phyloP scores from a whole-genome alignment of 2,797 vertebrate species.

The Catharus ustulatus region DNA sequence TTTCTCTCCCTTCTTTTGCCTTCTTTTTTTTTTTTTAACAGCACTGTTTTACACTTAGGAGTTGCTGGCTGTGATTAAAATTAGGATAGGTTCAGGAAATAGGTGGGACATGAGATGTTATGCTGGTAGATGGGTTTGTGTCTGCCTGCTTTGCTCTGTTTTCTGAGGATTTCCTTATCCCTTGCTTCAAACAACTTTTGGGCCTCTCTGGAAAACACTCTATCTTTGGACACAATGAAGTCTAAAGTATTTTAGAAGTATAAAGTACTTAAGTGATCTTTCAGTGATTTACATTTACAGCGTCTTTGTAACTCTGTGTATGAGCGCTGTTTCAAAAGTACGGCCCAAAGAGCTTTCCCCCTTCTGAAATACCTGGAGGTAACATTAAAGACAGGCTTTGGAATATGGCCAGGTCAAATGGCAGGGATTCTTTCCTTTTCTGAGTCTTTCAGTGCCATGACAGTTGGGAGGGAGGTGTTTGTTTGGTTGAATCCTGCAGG shows the following conservation, averaged over 20 bases:
- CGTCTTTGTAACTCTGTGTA: not conserved
- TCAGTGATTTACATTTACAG: not conserved
- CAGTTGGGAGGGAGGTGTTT: not conserved
- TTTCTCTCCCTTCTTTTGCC: not conserved
- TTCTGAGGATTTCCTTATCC: not conserved
- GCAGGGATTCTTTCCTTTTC: not conserved
- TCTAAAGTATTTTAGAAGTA: not conserved
- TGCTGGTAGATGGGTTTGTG: not conserved
- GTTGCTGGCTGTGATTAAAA: not conserved
- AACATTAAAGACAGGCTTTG: not conserved
- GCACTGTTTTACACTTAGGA: not conserved
- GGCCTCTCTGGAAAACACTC: not conserved
- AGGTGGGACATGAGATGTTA: not conserved
- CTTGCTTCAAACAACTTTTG: not conserved
- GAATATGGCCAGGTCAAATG: not conserved
- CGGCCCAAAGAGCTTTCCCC: fast-evolving
- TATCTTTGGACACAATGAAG: not conserved
- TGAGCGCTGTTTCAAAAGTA: not conserved
- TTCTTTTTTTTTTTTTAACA: not conserved
- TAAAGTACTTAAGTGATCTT: not conserved
- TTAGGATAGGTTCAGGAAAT: not conserved
- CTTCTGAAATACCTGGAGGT: not conserved
- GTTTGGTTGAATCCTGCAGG: not conserved
- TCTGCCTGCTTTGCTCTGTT: not conserved
- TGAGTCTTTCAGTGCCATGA: not conserved